Evolutionary conservation across 2,113 vertebrate genomes (phyloP).

Genomic region (Onychorhynchus coronatus): DNA sequence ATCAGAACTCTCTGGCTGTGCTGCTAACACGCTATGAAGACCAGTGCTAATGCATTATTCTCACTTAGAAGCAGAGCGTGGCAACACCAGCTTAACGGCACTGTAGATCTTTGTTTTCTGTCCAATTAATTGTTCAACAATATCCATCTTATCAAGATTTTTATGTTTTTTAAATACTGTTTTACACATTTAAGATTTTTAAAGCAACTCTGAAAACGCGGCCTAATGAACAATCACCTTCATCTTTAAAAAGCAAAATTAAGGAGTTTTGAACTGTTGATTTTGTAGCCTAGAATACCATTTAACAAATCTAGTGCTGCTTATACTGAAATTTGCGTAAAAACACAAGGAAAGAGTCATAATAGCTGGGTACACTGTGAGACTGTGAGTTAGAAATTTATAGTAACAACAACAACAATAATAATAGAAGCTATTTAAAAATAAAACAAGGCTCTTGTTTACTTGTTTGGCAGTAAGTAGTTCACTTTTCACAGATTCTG

Average conservation of each 20-base stretch:
- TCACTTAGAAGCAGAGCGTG: not conserved
- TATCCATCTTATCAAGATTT: not conserved
- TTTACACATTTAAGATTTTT: not conserved
- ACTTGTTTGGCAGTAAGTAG: not conserved
- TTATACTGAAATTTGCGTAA: not conserved
- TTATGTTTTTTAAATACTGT: not conserved
- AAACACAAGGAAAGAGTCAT: not conserved
- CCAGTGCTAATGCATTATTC: slow-evolving; percentile 42
- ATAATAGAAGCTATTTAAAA: not conserved
- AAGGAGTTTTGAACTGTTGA: not conserved
- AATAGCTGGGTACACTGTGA: not conserved
- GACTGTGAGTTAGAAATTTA: not conserved
- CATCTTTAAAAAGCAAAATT: not conserved
- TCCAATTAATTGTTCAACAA: not conserved
- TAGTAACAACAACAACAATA: not conserved
- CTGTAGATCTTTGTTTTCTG: not conserved
- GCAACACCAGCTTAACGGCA: not conserved
- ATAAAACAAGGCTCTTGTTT: not conserved
- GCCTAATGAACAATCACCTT: not conserved
- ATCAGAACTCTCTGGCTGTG: not conserved
- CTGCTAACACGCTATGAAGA: not conserved
- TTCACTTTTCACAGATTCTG: not conserved
- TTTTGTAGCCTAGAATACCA: not conserved
- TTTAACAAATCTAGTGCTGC: not conserved
- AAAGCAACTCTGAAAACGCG: not conserved